These are phyloP conservation scores for Cephalopterus ornatus DNA, from an alignment of 2,113 vertebrate genomes.

Conservation along the genomic window DNA sequence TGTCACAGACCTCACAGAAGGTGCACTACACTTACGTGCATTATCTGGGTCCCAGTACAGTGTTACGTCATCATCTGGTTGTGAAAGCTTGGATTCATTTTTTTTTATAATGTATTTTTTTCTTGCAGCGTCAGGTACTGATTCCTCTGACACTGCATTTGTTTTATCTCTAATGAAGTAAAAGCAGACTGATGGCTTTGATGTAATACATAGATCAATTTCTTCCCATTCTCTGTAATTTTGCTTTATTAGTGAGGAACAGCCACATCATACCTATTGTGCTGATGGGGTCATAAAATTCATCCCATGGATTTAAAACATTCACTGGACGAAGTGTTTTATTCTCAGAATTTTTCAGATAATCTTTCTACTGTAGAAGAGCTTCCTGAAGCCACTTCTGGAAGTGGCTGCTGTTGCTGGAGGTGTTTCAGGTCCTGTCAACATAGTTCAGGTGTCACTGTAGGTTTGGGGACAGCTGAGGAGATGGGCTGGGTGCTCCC, in stretches of 20 bases:
- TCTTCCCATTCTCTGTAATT: not conserved
- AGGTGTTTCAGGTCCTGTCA: not conserved
- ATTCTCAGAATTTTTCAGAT: not conserved
- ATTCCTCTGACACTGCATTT: not conserved
- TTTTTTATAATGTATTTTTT: not conserved
- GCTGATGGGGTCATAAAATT: not conserved
- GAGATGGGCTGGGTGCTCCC: not conserved
- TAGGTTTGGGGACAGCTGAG: not conserved
- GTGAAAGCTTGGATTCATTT: not conserved
- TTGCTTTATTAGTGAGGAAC: not conserved
- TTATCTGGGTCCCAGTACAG: not conserved
- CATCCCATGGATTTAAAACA: fast-evolving
- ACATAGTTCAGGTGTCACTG: not conserved
- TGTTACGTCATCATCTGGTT: not conserved
- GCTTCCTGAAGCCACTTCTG: not conserved
- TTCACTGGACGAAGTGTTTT: not conserved
- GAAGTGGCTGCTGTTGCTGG: not conserved
- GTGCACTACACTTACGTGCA: not conserved
- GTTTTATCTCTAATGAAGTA: not conserved
- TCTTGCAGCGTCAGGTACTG: not conserved
- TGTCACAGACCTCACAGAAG: not conserved
- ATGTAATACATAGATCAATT: not conserved
- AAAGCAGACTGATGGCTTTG: not conserved
- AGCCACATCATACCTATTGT: not conserved
- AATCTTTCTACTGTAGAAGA: not conserved